These are phyloP conservation scores for Mionectes macconnelli DNA, from an alignment of 2,113 vertebrate species.

Conservation along the genomic window DNA sequence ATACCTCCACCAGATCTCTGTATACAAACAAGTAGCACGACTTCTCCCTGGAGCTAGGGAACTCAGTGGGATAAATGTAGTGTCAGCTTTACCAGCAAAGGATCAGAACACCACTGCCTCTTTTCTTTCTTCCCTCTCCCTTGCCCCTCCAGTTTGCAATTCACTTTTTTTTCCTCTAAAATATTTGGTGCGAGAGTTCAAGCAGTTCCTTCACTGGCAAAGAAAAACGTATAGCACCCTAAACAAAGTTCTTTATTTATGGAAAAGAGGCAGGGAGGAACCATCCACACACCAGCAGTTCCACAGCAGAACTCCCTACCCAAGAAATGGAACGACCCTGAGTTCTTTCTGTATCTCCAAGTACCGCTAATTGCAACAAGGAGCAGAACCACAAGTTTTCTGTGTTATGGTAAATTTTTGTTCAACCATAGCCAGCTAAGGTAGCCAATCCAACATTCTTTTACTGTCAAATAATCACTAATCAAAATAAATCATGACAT, in stretches of 20 bases:
- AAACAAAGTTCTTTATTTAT: neutral
- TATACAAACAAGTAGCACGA: neutral
- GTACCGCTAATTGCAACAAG: neutral
- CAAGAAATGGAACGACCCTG: neutral
- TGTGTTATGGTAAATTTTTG: neutral
- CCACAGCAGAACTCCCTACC: neutral
- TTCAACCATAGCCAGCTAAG: neutral
- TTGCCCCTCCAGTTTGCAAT: neutral
- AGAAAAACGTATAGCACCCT: neutral
- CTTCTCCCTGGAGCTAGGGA: neutral
- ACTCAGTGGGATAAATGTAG: neutral
- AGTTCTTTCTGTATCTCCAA: neutral
- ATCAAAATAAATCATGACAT: neutral
- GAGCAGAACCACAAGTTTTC: neutral
- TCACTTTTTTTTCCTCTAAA: neutral
- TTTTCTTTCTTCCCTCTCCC: accelerated
- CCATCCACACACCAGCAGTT: neutral
- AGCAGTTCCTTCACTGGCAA: neutral
- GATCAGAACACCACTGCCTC: neutral
- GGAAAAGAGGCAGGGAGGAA: neutral
- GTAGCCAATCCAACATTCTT: neutral
- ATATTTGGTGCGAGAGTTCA: neutral
- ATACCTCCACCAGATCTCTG: neutral
- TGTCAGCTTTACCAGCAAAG: neutral
- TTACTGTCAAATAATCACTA: neutral